Evolutionary conservation across 1,140 invertebrate genomes (phyloP), one percentile per base, ranked within the genome.

Genomic region (Diachasmimorpha longicaudata): DNA sequence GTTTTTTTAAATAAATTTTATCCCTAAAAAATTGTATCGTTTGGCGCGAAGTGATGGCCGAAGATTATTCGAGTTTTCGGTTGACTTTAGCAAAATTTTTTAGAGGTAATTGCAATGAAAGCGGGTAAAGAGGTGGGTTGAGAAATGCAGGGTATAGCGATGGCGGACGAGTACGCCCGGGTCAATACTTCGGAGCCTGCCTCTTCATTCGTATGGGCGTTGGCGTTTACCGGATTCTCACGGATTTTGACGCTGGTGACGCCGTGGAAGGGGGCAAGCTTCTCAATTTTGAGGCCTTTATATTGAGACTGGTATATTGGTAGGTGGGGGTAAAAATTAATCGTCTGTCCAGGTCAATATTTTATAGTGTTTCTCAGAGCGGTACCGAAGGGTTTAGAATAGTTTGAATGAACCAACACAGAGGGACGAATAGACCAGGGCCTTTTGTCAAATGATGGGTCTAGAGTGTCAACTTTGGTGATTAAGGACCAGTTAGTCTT

Each of bases 181-280:
- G 58, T 63, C 58, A 23, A 63, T 63, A 63, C 58, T 63, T 63
- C 14, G 58, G 58, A 63, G 58, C 23, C 48, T 52, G 48, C 48
- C 48, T 52, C 48, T 52, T 52, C 48, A 63, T 63, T 31, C 19
- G 58, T 31, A 23, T 63, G 58, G 58, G 58, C 58, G 58, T 63
- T 63, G 58, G 58, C 58, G 58, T 25, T 42, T 25, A 31, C 58
- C 21, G 10, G 21, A 23, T 19, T 55, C 48, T 21, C 19, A 19
- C 48, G 19, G 19, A 19, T 55, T 55, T 55, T 14, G n/a, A 55
- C 14, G 9, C 39, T 19, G 5, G 9, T 19, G 14, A 2, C 6
- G 19, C n/a, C 1, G 4, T 13, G 19, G 14, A 21, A 55, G 14
- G 14, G 9, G 14, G 2, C 8, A 16, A 31, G 31, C 31, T 55